Percentiles rank a stretch among this genome's conserved stretches.
Evolutionary conservation across 1,140 invertebrate genomes (phyloP).

Genomic region (Tenebrio molitor): DNA sequence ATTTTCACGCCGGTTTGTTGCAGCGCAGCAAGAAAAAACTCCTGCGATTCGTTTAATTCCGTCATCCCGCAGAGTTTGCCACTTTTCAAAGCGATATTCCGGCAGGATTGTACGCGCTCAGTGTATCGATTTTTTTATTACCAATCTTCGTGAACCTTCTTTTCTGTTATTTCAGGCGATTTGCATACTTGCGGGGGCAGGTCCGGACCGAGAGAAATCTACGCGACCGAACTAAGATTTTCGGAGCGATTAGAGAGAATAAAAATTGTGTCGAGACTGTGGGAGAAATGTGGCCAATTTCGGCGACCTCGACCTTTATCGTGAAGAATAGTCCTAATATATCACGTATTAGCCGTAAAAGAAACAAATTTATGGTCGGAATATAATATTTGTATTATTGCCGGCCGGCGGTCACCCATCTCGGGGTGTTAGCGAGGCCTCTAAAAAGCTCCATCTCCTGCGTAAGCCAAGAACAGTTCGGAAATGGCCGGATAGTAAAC

Average conservation of each 20-base stretch:
- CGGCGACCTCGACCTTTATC: conserved; percentile 10
- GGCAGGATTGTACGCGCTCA: not conserved
- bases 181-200: not conserved
- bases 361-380: conserved; percentile 19
- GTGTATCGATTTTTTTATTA: not conserved
- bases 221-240: no score
- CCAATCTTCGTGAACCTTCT: not conserved
- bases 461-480: not conserved
- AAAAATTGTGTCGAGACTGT: not conserved
- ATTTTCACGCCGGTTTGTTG: not conserved
- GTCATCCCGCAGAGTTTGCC: not conserved
- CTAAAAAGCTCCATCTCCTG: not conserved
- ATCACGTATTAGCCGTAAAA: conserved; percentile 29
- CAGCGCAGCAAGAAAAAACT: not conserved
- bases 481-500: conserved; percentile 32
- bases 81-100: not conserved
- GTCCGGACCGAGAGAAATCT: no score
- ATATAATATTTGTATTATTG: conserved; percentile 4
- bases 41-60: not conserved
- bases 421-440: not conserved
- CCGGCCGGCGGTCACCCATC: conserved; percentile 1
- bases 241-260: not conserved
- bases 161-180: not conserved
- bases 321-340: conserved; percentile 31
- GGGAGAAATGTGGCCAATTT: not conserved